A percentile compares a stretch with the other conserved stretches of the same genome.
Evolutionary conservation across 2,113 vertebrate genomes (phyloP).

Genomic region (Elanus axillaris): DNA sequence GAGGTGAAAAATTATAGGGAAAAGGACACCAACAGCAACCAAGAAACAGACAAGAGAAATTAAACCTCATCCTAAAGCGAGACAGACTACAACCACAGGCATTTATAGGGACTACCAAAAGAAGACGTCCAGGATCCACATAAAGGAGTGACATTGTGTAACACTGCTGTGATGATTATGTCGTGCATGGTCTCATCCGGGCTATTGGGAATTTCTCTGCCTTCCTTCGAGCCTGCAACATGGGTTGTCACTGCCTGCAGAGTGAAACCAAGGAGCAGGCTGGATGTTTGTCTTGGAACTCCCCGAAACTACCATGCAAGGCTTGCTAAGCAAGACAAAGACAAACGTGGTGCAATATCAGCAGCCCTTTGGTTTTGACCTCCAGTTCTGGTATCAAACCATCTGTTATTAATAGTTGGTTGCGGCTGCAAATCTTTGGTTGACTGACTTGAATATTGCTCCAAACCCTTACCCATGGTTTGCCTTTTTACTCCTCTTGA

Average conservation of each 20-base stretch:
- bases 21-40: background rate
- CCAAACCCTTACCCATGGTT: background rate
- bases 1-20: background rate
- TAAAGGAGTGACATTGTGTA: background rate
- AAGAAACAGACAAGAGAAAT: background rate
- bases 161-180: accelerated
- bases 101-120: background rate
- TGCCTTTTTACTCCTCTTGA: background rate
- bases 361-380: background rate
- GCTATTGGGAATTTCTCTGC: accelerated
- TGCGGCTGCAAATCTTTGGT: background rate
- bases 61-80: background rate
- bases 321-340: background rate
- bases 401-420: background rate
- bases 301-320: background rate
- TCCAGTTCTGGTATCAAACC: background rate
- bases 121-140: background rate
- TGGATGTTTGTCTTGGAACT: background rate
- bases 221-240: accelerated
- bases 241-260: background rate
- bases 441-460: background rate
- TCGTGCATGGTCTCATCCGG: background rate
- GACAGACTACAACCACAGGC: background rate
- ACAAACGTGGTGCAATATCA: background rate
- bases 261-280: background rate